Percentiles rank a stretch among this genome's conserved stretches.
These are phyloP conservation scores for Paratrypauchen microcephalus DNA, from an alignment of 2,797 vertebrate species.

Conservation along the genomic window DNA sequence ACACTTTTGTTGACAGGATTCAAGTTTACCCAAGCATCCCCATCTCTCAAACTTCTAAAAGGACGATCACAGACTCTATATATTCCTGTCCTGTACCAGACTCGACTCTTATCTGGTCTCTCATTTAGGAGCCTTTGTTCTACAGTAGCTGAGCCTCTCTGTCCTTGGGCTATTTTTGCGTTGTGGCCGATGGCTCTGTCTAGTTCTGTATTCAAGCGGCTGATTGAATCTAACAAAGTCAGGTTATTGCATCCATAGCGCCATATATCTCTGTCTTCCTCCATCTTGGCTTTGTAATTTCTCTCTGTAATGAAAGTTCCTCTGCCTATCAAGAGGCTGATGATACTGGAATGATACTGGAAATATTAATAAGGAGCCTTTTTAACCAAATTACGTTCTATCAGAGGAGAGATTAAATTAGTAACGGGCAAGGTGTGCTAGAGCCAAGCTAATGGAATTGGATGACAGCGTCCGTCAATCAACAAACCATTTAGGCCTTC, in stretches of 20 bases:
- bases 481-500: constrained; percentile 59
- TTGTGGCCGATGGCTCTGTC: not conserved
- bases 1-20: not conserved
- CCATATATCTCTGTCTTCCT: constrained; percentile 66
- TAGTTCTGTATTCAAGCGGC: constrained; percentile 12
- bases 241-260: constrained; percentile 48
- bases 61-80: not conserved
- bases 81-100: not conserved
- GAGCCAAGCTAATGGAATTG: constrained; percentile 74
- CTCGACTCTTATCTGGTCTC: no score
- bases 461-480: constrained; percentile 76
- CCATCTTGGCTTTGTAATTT: constrained; percentile 63
- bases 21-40: not conserved
- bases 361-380: constrained; percentile 78
- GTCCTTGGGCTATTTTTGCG: not conserved
- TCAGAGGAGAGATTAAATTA: constrained; percentile 77
- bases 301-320: constrained; percentile 76
- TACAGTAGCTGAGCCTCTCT: not conserved
- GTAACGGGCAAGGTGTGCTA: constrained; percentile 68
- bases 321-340: constrained; percentile 69
- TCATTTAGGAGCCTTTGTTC: constrained; percentile 1
- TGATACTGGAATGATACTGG: constrained; percentile 69
- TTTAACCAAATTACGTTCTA: constrained; percentile 78
- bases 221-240: constrained; percentile 54
- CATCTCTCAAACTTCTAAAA: not conserved